Evolutionary conservation across 2,888 invertebrate species (phyloP), one percentile per base, ranked within the genome.

Genomic region (Spodoptera exigua): DNA sequence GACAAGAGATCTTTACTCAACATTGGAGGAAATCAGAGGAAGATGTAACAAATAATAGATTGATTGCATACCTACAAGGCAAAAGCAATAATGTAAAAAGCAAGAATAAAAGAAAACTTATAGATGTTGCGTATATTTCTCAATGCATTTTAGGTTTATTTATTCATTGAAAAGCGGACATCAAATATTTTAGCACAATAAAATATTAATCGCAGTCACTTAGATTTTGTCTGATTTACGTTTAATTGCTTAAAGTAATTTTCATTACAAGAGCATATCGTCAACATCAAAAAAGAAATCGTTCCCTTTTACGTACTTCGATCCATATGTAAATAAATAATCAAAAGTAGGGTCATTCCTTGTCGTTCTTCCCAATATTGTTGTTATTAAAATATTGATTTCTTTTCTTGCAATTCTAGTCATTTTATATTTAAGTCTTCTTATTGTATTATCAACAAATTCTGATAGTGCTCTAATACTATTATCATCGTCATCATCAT

Each of bases 251-350:
- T 27, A 5, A 11, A 40, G 4, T 40, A 0, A 14, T 40, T n/a
- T 32, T 3, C 1, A 32, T 14, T 11, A 4, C 14, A 12, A 45
- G 11, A 5, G 2, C 45, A 37, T 16, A 58, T 0, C 10, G 51
- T 46, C 39, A 4, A 57, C 21, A 40, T 32, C 40, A 3, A 51
- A 2, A 18, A 32, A 11, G 11, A 55, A 41, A 47, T 78, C 69
- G 21, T 61, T 48, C 5, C 46, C 67, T 3, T 36, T 74, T 1
- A 80, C 75, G 66, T 80, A 82, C 18, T 45, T 58, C 0, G 88
- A 85, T 2, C 88, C 87, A 34, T 61, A 60, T 2, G 70, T 65
- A 32, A 88, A 73, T 18, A 89, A 69, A 14, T 70, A 51, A 5
- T 79, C 36, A 37, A 61, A 61, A 1, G 70, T 17, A 0, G 61